Base-by-base conservation (phyloP, 2,113 vertebrate genomes). In the Neogale vison region DNA sequence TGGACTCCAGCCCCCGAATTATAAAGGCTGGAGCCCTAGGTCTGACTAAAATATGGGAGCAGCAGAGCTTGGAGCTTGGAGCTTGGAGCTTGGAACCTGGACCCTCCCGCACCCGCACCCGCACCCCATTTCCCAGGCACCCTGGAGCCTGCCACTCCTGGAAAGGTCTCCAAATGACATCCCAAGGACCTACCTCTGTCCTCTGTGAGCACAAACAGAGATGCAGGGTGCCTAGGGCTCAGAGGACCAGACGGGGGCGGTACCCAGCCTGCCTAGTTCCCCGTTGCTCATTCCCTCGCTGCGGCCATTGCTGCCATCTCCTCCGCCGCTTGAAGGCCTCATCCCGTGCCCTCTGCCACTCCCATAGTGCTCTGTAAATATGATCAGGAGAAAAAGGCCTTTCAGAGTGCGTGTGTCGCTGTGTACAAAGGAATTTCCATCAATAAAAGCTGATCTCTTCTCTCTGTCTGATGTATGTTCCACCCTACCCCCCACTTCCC, bases 351-450 rank as follows among this genome's bases (percentile, higher is more conserved):
- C 84, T 90, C 93, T 71, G 83, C 89, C 63, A 94, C 26, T 92
- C 90, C 96, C 89, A 77, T 95, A 97, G 88, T 18, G 92, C 97
- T 96, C 87, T 98, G 97, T 98, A 98, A 98, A 98, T 97, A 96
- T 47, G 63, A 85, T 93, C 77, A 93, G 88, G 90, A 98, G 79
- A 79, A 97, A 95, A 97, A 97, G 96, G 94, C 96, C 97, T 98
- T 98, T 98, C 92, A 96, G 97, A 97, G 93, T 95, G 61, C 6
- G 77, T 95, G 94, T 96, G 93, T 96, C 89, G 88, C 97, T 98
- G 86, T 98, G 96, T 98, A 98, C 92, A 97, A 98, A 98, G 93
- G 89, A 97, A 98, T 98, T 97, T 98, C 97, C 92, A 97, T 98
- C 98, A 98, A 98, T 98, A 98, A 98, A 98, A 97, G 90, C 97